A percentile compares a stretch with the other conserved stretches of the same genome.
Conservation (phyloP, 2,888 invertebrate genomes). For the Noctua janthina region DNA sequence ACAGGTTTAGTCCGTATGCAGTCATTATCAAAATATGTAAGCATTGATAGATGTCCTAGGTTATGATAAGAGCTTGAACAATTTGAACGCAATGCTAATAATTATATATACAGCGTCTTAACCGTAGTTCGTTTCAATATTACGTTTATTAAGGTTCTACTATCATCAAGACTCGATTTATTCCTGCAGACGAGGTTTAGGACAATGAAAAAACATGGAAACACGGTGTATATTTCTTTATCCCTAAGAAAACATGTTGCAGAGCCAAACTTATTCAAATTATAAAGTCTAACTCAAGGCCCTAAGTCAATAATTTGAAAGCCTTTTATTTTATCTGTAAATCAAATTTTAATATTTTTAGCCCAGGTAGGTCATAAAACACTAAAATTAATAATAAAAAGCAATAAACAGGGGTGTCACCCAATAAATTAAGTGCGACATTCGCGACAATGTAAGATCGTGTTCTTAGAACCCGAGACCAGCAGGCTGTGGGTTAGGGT, state of each 20-base stretch:
- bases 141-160: background rate
- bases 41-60: no score
- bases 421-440: constrained; percentile 76
- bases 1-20: background rate
- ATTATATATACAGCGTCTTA: background rate
- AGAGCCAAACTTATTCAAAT: background rate
- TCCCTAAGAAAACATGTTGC: background rate
- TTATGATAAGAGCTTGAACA: background rate
- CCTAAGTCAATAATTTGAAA: constrained; percentile 57
- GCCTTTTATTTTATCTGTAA: constrained; percentile 46
- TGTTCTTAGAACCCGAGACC: constrained; percentile 74
- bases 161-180: background rate
- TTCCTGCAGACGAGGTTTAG: background rate
- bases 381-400: constrained; percentile 68
- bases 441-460: constrained; percentile 78
- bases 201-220: background rate
- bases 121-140: background rate
- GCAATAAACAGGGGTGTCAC: constrained; percentile 73
- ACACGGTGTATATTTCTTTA: background rate
- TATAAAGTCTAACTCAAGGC: constrained; percentile 9
- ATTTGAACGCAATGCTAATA: background rate
- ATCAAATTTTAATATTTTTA: constrained; percentile 54
- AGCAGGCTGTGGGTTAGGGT: constrained; percentile 52
- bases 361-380: constrained; percentile 63
- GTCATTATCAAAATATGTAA: background rate